Evolutionary conservation across 2,888 invertebrate genomes (phyloP).

Genomic region (Agapostemon virescens): DNA sequence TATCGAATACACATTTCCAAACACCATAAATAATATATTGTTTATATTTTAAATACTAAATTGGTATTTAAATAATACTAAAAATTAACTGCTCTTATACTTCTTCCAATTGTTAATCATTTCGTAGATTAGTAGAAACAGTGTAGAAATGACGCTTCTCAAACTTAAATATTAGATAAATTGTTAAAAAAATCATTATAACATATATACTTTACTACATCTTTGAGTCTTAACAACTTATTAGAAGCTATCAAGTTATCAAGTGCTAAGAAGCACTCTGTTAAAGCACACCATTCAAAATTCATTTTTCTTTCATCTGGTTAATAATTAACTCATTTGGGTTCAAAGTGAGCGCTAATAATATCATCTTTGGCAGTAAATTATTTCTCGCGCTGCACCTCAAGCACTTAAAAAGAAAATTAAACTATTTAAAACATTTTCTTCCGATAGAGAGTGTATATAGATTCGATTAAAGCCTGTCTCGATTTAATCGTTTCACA

Average conservation of each 20-base stretch:
- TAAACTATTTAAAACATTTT: conserved; percentile 37
- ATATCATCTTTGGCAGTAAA: conserved; percentile 66
- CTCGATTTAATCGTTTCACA: conserved; percentile 32
- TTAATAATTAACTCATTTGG: conserved; percentile 46
- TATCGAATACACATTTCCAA: conserved; percentile 63
- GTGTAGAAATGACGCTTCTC: neutral
- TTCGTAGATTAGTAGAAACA: conserved; percentile 19
- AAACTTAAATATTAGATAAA: conserved; percentile 10
- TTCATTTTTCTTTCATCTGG: neutral
- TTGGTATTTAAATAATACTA: conserved; percentile 46
- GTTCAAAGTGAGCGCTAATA: conserved; percentile 52
- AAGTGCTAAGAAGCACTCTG: conserved; percentile 36
- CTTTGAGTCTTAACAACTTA: conserved; percentile 24
- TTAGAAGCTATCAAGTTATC: conserved; percentile 24
- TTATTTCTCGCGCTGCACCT: conserved; percentile 44
- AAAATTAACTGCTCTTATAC: conserved; percentile 20
- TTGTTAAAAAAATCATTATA: conserved; percentile 19
- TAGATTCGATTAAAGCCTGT: conserved; percentile 29
- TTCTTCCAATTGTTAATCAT: conserved; percentile 5
- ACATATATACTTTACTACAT: conserved; percentile 16
- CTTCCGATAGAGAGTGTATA: conserved; percentile 20
- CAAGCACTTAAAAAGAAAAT: conserved; percentile 30
- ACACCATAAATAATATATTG: conserved; percentile 68
- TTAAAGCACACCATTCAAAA: conserved; percentile 41
- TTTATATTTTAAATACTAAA: conserved; percentile 58